phyloP scores from a whole-genome alignment of 1,140 invertebrate species.

The Zophobas morio region DNA sequence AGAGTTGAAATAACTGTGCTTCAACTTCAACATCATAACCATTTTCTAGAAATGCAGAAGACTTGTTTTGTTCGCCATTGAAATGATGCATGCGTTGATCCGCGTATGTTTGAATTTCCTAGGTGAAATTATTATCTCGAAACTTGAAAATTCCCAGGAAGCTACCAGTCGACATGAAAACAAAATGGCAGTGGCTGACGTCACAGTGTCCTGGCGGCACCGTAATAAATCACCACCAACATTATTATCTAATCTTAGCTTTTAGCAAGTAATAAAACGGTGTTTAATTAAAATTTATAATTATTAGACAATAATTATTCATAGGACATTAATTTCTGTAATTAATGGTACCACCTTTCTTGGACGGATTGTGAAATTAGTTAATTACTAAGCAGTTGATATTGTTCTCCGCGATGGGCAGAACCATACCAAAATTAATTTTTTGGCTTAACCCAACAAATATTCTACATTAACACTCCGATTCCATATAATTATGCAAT shows the following conservation, averaged over 20 bases:
- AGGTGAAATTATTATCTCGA: slow-evolving; percentile 26
- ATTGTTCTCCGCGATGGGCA: slow-evolving; percentile 2
- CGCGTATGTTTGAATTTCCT: slow-evolving; percentile 31
- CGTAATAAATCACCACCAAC: slow-evolving; percentile 32
- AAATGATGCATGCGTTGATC: slow-evolving; percentile 22
- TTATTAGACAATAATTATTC: slow-evolving; percentile 41
- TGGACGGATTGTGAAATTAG: slow-evolving; percentile 9
- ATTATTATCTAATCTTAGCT: slow-evolving; percentile 39
- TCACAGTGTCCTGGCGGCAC: background rate
- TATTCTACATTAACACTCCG: slow-evolving; percentile 36
- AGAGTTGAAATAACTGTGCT: slow-evolving; percentile 48
- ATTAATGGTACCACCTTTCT: slow-evolving; percentile 28
- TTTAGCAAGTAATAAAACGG: slow-evolving; percentile 35
- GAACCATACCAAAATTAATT: slow-evolving; percentile 7
- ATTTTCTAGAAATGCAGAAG: slow-evolving; percentile 48
- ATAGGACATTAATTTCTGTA: slow-evolving; percentile 34
- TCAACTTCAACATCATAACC: slow-evolving; percentile 46
- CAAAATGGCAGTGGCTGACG: background rate
- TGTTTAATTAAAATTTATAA: slow-evolving; percentile 43
- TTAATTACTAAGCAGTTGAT: slow-evolving; percentile 4
- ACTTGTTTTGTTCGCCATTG: slow-evolving; percentile 44
- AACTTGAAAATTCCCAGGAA: slow-evolving; percentile 26
- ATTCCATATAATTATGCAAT: slow-evolving; percentile 40
- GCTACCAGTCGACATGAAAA: slow-evolving; percentile 3
- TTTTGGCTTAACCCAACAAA: slow-evolving; percentile 8